Evolutionary conservation across 2,113 vertebrate species (phyloP).

Genomic region (Cheilinus undulatus): DNA sequence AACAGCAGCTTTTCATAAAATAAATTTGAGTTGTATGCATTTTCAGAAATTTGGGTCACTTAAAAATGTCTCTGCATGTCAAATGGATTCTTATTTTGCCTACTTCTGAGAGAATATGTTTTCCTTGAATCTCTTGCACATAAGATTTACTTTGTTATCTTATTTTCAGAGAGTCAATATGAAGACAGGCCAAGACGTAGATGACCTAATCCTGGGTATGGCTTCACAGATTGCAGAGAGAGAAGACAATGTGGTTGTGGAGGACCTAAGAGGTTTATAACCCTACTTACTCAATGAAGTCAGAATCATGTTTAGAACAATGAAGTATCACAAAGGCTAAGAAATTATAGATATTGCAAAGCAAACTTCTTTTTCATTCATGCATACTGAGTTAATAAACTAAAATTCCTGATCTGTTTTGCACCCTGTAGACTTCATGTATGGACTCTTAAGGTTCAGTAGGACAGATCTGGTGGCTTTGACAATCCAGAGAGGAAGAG

Average conservation of each 20-base stretch:
- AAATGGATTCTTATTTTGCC: background rate
- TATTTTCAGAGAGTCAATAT: slow-evolving; percentile 80
- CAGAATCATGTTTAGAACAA: background rate
- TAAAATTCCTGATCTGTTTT: slow-evolving; percentile 9
- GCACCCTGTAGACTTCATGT: slow-evolving; percentile 91
- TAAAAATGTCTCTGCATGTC: too few relatives aligned
- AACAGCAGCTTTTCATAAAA: too few relatives aligned
- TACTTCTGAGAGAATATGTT: background rate
- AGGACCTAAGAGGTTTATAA: slow-evolving; percentile 91
- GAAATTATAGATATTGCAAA: background rate
- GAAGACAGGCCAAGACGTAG: slow-evolving; percentile 78
- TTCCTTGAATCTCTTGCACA: background rate
- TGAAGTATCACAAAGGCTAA: background rate
- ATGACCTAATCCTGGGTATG: slow-evolving; percentile 93
- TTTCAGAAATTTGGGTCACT: too few relatives aligned
- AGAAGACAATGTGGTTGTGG: slow-evolving; percentile 91
- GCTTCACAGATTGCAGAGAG: slow-evolving; percentile 92
- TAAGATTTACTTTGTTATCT: background rate
- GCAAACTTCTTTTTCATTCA: too few relatives aligned
- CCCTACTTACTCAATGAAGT: background rate
- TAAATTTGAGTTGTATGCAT: too few relatives aligned
- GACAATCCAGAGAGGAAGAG: slow-evolving; percentile 90
- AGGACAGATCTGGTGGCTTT: slow-evolving; percentile 89
- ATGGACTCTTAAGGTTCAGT: slow-evolving; percentile 88
- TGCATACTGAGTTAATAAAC: too few relatives aligned